A percentile compares a stretch with the other conserved stretches of the same genome.
These are phyloP conservation scores for Lepisosteus osseus DNA, from an alignment of 2,113 vertebrate genomes.

Conservation along the genomic window DNA sequence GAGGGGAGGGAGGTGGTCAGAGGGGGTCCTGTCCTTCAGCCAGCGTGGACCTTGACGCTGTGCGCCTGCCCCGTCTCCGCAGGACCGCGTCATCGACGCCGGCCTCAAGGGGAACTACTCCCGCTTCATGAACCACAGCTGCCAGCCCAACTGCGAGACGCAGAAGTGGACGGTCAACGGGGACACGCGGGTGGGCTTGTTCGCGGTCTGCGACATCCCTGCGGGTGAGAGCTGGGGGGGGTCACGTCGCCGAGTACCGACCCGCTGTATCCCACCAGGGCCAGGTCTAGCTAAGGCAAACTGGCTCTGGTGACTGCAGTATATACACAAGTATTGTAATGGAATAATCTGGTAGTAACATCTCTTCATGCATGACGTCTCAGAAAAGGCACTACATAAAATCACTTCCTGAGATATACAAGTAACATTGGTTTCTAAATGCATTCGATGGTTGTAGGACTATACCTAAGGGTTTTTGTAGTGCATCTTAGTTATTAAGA, in stretches of 20 bases:
- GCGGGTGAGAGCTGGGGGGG: constrained; percentile 62
- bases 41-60: too few species aligned
- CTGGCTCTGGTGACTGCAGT: too few species aligned
- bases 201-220: constrained; percentile 89
- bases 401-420: too few species aligned
- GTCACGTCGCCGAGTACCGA: not conserved
- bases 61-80: constrained; percentile 2
- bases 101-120: constrained; percentile 97
- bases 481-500: too few species aligned
- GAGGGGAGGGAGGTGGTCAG: not conserved
- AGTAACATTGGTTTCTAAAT: too few species aligned
- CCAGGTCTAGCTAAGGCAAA: too few species aligned
- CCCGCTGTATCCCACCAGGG: not conserved
- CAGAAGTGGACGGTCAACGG: constrained; percentile 98
- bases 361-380: too few species aligned
- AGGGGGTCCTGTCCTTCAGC: not conserved
- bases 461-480: too few species aligned
- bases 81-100: constrained; percentile 96
- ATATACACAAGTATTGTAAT: too few species aligned
- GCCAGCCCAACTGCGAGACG: constrained; percentile 97
- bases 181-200: constrained; percentile 91
- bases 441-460: too few species aligned
- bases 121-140: constrained; percentile 99
- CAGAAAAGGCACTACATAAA: too few species aligned
- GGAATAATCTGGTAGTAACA: too few species aligned